phyloP scores from a whole-genome alignment of 2,797 vertebrate species.

The Phrynocephalus guinanensis region DNA sequence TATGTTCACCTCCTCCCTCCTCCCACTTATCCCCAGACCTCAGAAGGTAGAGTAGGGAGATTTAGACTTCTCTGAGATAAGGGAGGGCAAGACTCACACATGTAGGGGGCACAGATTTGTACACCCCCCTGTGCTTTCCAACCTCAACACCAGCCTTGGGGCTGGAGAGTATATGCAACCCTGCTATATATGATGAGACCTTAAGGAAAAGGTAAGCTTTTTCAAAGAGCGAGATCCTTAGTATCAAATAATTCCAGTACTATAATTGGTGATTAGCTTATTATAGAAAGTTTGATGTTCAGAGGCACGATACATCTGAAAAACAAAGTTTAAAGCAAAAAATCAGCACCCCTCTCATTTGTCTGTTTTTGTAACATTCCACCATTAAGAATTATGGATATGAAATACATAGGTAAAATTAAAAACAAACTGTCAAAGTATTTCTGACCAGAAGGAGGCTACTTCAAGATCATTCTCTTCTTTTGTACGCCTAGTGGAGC shows the following conservation, averaged over 20 bases:
- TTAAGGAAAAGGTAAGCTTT: no score
- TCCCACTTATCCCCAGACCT: background rate
- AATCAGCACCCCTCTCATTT: no score
- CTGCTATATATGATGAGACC: background rate
- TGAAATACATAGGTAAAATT: no score
- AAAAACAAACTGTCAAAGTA: no score
- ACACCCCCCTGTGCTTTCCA: background rate
- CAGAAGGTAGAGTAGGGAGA: background rate
- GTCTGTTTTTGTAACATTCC: no score
- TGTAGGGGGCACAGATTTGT: background rate
- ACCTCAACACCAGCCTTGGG: no score
- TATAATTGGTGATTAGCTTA: background rate
- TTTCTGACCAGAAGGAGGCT: no score
- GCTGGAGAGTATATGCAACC: background rate
- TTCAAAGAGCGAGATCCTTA: background rate
- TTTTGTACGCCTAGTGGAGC: no score
- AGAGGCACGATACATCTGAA: background rate
- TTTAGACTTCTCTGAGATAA: background rate
- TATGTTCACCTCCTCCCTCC: background rate
- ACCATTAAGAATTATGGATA: no score
- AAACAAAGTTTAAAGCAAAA: no score
- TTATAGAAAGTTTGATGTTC: background rate
- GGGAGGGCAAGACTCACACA: background rate
- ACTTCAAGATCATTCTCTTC: no score
- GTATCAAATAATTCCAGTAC: background rate